A percentile compares a stretch with the other conserved stretches of the same genome.
Evolutionary conservation across 2,888 invertebrate species (phyloP).

Genomic region (Neoscelio sp.): DNA sequence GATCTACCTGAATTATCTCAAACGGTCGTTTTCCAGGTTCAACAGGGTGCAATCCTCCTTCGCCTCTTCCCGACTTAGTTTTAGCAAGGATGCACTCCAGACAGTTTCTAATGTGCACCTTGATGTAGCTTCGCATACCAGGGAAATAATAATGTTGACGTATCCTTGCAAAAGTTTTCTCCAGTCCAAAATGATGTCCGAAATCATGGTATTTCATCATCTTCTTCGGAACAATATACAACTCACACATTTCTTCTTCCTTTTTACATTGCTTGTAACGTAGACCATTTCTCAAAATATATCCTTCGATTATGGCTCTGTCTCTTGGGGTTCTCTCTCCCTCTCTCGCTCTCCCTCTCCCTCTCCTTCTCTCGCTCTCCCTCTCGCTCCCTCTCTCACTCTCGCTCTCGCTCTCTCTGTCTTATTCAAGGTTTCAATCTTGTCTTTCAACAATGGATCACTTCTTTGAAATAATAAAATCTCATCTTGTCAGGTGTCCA

Average conservation of each 20-base stretch:
- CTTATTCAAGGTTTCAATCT: conserved; percentile 77
- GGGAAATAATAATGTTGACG: conserved; percentile 65
- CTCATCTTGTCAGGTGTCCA: conserved; percentile 1
- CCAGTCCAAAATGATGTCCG: conserved; percentile 34
- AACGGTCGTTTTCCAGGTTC: conserved; percentile 57
- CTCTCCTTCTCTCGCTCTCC: too few relatives aligned
- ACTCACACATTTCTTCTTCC: not conserved
- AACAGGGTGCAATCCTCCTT: conserved; percentile 68
- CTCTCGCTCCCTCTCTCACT: too few relatives aligned
- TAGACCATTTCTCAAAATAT: not conserved
- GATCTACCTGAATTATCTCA: too few relatives aligned
- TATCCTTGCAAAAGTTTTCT: conserved; percentile 29
- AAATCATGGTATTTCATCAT: conserved; percentile 64
- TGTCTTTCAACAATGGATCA: not conserved
- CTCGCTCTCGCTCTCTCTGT: too few relatives aligned
- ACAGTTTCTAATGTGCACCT: conserved; percentile 64
- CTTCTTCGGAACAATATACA: conserved; percentile 21
- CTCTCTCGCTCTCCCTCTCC: not conserved
- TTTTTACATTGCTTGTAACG: not conserved
- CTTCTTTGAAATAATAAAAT: not conserved
- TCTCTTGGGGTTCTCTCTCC: not conserved
- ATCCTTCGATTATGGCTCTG: not conserved
- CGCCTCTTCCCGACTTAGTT: conserved; percentile 42
- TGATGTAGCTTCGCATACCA: conserved; percentile 30
- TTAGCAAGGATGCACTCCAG: conserved; percentile 60